Evolutionary conservation across 2,888 invertebrate species (phyloP).

Genomic region (Mythimna albipuncta): DNA sequence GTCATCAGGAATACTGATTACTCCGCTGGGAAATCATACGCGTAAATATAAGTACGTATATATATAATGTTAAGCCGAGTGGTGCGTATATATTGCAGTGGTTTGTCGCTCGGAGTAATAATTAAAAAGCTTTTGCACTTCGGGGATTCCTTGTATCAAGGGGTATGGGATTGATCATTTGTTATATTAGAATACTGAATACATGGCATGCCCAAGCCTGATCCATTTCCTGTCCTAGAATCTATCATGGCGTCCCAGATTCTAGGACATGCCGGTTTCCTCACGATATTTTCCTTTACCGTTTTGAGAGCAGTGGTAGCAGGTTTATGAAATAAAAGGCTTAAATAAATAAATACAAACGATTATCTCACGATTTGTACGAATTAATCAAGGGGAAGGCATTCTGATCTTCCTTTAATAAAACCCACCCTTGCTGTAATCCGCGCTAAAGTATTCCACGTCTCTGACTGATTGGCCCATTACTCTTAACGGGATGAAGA

Average conservation of each 20-base stretch:
- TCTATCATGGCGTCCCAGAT: too few relatives aligned
- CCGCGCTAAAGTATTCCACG: conserved; percentile 21
- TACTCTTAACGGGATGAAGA: conserved; percentile 47
- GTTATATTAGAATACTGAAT: background rate
- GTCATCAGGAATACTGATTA: conserved; percentile 55
- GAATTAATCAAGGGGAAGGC: too few relatives aligned
- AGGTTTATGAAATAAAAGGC: too few relatives aligned
- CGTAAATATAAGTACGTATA: conserved; percentile 20
- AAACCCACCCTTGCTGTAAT: conserved; percentile 15
- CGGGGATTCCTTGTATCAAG: conserved; percentile 3
- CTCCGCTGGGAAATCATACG: conserved; percentile 44
- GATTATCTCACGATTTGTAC: too few relatives aligned
- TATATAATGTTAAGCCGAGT: conserved; percentile 3
- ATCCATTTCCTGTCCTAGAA: too few relatives aligned
- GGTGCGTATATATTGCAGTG: conserved; percentile 6
- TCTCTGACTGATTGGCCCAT: conserved; percentile 43
- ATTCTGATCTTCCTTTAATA: conserved; percentile 3
- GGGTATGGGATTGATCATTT: background rate
- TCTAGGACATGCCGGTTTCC: too few relatives aligned
- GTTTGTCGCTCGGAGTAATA: conserved; percentile 22
- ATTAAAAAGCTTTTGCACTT: conserved; percentile 23
- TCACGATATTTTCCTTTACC: too few relatives aligned
- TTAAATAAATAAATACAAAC: too few relatives aligned
- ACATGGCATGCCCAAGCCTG: too few relatives aligned
- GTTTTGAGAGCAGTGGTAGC: too few relatives aligned